Evolutionary conservation across 1,140 invertebrate genomes (phyloP).

Genomic region (Venustaconcha ellipsiformis): DNA sequence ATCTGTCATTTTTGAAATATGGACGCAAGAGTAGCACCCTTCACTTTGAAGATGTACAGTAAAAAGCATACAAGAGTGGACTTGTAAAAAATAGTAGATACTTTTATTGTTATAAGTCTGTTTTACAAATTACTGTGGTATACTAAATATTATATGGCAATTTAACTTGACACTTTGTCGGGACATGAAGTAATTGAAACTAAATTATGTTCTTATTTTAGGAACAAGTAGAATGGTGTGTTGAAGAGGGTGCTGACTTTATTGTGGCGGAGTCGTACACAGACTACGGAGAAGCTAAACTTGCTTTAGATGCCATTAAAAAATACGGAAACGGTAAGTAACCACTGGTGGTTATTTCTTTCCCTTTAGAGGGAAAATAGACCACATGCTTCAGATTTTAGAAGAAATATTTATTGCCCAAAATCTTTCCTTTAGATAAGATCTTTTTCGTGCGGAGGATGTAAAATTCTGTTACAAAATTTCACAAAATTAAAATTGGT

Average conservation of each 20-base stretch:
- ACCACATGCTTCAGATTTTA: too few relatives aligned
- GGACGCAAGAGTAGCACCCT: too few relatives aligned
- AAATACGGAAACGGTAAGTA: constrained; percentile 47
- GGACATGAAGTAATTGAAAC: background rate
- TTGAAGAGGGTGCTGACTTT: constrained; percentile 55
- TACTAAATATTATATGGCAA: too few relatives aligned
- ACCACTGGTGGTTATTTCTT: too few relatives aligned
- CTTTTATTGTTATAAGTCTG: constrained; percentile 51
- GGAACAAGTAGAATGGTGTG: constrained; percentile 63
- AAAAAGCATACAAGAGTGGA: constrained; percentile 56
- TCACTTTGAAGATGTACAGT: constrained; percentile 29
- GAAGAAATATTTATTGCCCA: too few relatives aligned
- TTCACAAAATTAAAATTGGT: too few relatives aligned
- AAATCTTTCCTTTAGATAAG: constrained; percentile 43
- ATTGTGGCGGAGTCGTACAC: constrained; percentile 59
- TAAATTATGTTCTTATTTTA: constrained; percentile 25
- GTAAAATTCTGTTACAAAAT: too few relatives aligned
- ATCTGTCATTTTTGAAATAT: too few relatives aligned
- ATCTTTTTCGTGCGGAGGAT: too few relatives aligned
- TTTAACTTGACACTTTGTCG: background rate
- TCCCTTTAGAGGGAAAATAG: too few relatives aligned
- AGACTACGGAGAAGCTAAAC: constrained; percentile 51
- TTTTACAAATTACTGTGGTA: constrained; percentile 17
- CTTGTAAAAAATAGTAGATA: constrained; percentile 55
- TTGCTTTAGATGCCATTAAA: constrained; percentile 56